Base-by-base conservation (phyloP, 2,797 vertebrate genomes). In the Macropodus opercularis region DNA sequence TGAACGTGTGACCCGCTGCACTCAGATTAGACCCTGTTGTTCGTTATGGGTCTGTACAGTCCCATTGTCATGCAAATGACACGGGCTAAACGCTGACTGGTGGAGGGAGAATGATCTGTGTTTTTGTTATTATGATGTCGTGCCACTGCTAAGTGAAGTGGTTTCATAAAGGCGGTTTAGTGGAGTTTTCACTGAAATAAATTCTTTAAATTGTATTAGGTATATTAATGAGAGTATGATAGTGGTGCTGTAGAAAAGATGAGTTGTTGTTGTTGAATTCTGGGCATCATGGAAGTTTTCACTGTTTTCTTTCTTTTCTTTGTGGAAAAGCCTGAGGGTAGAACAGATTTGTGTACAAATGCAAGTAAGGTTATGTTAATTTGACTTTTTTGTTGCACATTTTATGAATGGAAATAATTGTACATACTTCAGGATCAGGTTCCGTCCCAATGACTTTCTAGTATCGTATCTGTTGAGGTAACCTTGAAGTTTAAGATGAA, bases 41-140 rank as follows among this genome's bases (percentile, higher is more conserved):
- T 9, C 35, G 46, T 17, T 12, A 4, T n/a, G 12, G 2, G 15
- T 48, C 34, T 35, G 13, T 13, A 3, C 1, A 11, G 17, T 49
- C 29, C 22, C 27, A 15, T 11, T 36, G 50, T 8, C 31, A 23
- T 38, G 48, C 64, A 54, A 50, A 51, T 69, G 74, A 52, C 1
- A 8, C 11, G 53, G 66, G 68, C 80, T 46, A 42, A 24, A 14
- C 29, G 55, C 80, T 56, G 60, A 73, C 66, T 58, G 46, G 70
- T 36, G 4, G 0, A 15, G 39, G 4, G 15, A 57, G 43, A 46
- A 38, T 50, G 49, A 14, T 26, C 23, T 43, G n/a, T 47, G 22
- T 40, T 53, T 55, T 79, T 40, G 43, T 61, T 58, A 69, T 48
- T 75, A 9, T 51, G 26, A 3, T 18, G 56, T 75, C 66, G 36